Evolutionary conservation across 2,888 invertebrate species (phyloP).

Genomic region (Leucophora obtusa): DNA sequence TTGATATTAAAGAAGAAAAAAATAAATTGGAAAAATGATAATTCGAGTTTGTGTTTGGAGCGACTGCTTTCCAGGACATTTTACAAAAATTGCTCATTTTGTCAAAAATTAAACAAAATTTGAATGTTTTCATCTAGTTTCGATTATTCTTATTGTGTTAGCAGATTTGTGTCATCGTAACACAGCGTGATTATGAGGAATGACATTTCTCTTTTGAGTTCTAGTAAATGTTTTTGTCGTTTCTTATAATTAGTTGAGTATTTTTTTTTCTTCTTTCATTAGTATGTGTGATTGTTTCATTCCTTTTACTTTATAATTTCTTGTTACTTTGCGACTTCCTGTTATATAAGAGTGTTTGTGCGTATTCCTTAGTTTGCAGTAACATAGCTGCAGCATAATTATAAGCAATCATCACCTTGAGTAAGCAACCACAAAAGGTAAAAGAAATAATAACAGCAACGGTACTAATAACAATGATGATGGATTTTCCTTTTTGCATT

Average conservation of each 20-base stretch:
- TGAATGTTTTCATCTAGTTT: too few relatives aligned
- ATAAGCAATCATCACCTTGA: constrained; percentile 67
- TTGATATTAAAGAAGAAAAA: too few relatives aligned
- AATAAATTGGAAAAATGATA: too few relatives aligned
- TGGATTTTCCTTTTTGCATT: constrained; percentile 12
- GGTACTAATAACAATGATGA: background rate
- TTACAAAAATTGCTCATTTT: too few relatives aligned
- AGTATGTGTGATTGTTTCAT: background rate
- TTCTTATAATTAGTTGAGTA: constrained; percentile 45
- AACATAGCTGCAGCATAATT: constrained; percentile 61
- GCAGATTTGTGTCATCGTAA: too few relatives aligned
- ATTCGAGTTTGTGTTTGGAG: too few relatives aligned
- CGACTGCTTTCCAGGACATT: too few relatives aligned
- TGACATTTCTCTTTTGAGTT: constrained; percentile 1
- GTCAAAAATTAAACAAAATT: too few relatives aligned
- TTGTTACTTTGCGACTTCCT: constrained; percentile 47
- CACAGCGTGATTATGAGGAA: background rate
- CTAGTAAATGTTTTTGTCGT: constrained; percentile 32
- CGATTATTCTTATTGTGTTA: too few relatives aligned
- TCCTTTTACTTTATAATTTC: constrained; percentile 24
- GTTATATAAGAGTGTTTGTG: constrained; percentile 13
- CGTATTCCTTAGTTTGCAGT: constrained; percentile 11
- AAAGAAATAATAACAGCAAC: background rate
- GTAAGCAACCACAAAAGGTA: constrained; percentile 56
- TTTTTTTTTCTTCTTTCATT: background rate